These are phyloP conservation scores for Carterocephalus palaemon DNA, from an alignment of 2,888 invertebrate species.

Conservation along the genomic window DNA sequence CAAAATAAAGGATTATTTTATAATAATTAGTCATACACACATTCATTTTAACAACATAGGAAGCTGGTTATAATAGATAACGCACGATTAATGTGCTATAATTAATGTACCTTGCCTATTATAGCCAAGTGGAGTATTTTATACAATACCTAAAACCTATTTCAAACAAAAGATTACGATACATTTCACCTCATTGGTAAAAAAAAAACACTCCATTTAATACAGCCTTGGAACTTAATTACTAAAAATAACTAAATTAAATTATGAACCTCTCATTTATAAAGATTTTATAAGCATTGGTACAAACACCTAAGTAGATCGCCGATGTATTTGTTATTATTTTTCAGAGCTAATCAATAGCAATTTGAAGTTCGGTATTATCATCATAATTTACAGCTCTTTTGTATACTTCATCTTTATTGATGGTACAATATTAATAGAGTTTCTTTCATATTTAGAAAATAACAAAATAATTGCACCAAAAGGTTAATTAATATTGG, in stretches of 20 bases:
- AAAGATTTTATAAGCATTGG: slow-evolving; percentile 50
- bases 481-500: slow-evolving; percentile 19
- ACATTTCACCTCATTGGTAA: slow-evolving; percentile 47
- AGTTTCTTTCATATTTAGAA: slow-evolving; percentile 2
- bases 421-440: slow-evolving; percentile 18
- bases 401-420: slow-evolving; percentile 24
- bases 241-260: slow-evolving; percentile 75
- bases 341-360: slow-evolving; percentile 15
- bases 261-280: slow-evolving; percentile 71
- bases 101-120: slow-evolving; percentile 49
- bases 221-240: slow-evolving; percentile 77
- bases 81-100: slow-evolving; percentile 32
- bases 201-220: slow-evolving; percentile 68
- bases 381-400: slow-evolving; percentile 22
- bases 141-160: slow-evolving; percentile 46
- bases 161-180: slow-evolving; percentile 47
- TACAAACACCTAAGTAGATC: slow-evolving; percentile 68
- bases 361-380: slow-evolving; percentile 15
- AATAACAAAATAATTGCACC: slow-evolving; percentile 25
- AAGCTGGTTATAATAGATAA: slow-evolving; percentile 55
- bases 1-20: slow-evolving; percentile 75
- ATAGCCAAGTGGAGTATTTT: slow-evolving; percentile 61
- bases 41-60: slow-evolving; percentile 66
- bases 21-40: slow-evolving; percentile 74
- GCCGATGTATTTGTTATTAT: slow-evolving; percentile 52